Evolutionary conservation across 2,797 vertebrate species (phyloP), one percentile per base, ranked within the genome.

Genomic region (Scyliorhinus canicula): DNA sequence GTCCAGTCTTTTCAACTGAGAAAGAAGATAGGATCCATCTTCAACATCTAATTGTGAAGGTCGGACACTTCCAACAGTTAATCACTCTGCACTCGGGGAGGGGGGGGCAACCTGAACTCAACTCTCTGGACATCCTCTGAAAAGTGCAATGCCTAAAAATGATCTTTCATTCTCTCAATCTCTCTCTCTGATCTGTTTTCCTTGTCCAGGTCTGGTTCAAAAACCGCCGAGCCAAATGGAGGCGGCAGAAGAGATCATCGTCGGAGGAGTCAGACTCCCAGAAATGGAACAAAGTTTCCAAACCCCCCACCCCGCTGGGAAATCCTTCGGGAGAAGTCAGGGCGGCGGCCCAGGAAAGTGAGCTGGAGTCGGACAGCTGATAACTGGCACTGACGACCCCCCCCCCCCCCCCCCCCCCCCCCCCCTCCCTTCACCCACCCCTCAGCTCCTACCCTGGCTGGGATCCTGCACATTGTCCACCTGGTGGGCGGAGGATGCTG

Each of bases 211-310:
- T 99, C 96, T 99, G 99, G 99, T 99, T 99, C 97, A 99, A 99
- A 97, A 99, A 99, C 97, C 98, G 99, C 96, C 97, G 99, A 93
- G 99, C 99, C 8, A 99, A 99, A 96, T 99, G 99, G 99, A 98
- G 99, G 96, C 96, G 99, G 95, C 99, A 99, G 97, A 99, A 99
- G 96, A 95, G 99, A 47, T 99, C 99, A 1, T 99, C 99, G 0
- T 99, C 99, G 0, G 99, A 99, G 96, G 99, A 99, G 95, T 99
- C 99, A 14, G 99, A 98, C 95, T 96, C 98, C 9, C 98, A 98
- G 96, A 99, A 99, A 96, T 99, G 99, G 98, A 98, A 96, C 97
- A 99, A 99, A 98, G 95, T 97, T 0, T 95, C 97, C 95, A 99
- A 99, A 98, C 95, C 97, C 0, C 95, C 97, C 0, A 96, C 98